A percentile compares a stretch with the other conserved stretches of the same genome.
Conservation (phyloP, 2,113 vertebrate species). For the Corythoichthys haematopterus region DNA sequence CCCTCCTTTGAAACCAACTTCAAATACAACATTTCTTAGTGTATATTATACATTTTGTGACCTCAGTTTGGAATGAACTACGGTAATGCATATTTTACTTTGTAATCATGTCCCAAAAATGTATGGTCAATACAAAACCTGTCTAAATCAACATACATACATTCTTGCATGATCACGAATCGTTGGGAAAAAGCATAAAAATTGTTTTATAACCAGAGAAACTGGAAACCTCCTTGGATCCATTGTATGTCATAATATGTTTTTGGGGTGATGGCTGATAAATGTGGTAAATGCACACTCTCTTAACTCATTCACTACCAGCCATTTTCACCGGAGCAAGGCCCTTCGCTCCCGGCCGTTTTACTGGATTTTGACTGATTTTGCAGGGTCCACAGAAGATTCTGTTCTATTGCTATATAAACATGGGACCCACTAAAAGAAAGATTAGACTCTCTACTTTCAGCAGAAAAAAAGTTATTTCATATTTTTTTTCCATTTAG, state of each 20-base stretch:
- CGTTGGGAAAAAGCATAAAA: not conserved
- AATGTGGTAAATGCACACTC: not conserved
- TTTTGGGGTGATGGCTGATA: not conserved
- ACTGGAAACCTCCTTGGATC: not conserved
- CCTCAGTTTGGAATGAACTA: not conserved
- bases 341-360: no score
- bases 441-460: no score
- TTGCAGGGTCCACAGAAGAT: no score
- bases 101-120: not conserved
- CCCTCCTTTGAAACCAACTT: not conserved
- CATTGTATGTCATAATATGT: not conserved
- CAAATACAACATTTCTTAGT: not conserved
- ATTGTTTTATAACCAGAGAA: not conserved
- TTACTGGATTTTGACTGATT: no score
- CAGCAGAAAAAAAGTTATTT: no score
- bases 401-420: no score
- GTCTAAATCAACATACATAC: not conserved
- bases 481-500: no score
- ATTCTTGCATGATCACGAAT: not conserved
- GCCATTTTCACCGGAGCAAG: no score
- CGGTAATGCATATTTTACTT: no score
- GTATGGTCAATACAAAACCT: not conserved
- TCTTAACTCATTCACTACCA: no score
- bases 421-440: no score
- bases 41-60: not conserved